Percentiles rank a stretch among this genome's conserved stretches.
Conservation (phyloP, 30 jellyfish, hydroid and myxozoan genomes). For the Aurelia aurita region DNA sequence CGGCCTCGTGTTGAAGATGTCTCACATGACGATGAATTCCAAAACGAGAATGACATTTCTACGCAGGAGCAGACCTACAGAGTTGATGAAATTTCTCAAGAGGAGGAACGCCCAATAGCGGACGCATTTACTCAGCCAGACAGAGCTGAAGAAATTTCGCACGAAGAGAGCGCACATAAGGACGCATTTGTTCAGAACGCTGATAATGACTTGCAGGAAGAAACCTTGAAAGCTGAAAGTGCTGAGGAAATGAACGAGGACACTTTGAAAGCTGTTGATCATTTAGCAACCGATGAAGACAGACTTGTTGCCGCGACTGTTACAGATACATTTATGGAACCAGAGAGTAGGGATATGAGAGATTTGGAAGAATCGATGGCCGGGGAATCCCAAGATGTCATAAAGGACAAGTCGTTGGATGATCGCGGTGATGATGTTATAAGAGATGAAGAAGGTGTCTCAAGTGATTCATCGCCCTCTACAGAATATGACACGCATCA, state of each 20-base stretch:
- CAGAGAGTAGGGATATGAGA: neutral
- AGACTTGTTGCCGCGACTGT: neutral
- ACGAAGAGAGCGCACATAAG: too few relatives aligned
- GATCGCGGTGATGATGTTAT: neutral
- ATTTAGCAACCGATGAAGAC: too few relatives aligned
- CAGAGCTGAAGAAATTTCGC: too few relatives aligned
- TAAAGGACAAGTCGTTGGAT: neutral
- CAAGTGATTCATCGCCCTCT: neutral
- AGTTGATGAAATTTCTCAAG: neutral
- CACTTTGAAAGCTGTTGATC: neutral
- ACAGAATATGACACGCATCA: neutral
- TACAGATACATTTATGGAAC: neutral
- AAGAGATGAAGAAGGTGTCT: neutral
- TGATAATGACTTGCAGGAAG: too few relatives aligned
- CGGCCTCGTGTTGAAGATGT: slow-evolving; percentile 1
- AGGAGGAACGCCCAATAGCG: too few relatives aligned
- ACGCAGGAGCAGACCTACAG: neutral
- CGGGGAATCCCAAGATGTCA: neutral
- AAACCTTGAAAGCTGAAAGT: neutral
- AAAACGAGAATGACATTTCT: neutral
- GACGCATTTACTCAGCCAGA: too few relatives aligned
- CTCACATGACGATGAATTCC: neutral
- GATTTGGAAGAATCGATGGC: neutral
- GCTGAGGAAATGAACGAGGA: neutral
- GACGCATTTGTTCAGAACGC: too few relatives aligned